Evolutionary conservation across 1,140 invertebrate genomes (phyloP), one percentile per base, ranked within the genome.

Genomic region (Macrostomum lignano): DNA sequence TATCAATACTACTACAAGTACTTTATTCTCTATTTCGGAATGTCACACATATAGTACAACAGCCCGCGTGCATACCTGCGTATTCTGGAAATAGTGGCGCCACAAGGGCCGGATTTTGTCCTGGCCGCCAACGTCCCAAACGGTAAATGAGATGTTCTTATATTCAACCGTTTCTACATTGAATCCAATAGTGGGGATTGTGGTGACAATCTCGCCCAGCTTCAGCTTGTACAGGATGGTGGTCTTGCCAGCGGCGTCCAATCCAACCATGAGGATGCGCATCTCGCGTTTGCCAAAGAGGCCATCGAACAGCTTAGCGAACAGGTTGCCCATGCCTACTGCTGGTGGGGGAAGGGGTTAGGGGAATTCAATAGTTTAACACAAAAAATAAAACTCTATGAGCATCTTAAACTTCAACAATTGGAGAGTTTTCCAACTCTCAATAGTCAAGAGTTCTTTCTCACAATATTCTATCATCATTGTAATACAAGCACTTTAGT

Each of bases 21-120:
- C n/a, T n/a, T n/a, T n/a, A n/a, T n/a, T n/a, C n/a, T n/a, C n/a
- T 48, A 17, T 13, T 21, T 21, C 3, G 19, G 19, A 3, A 15
- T 5, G 19, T 28, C 19, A 9, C 4, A 28, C 5, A 9, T 3
- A 5, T 28, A 5, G 9, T 5, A 5, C 15, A 25, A 7, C 29
- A 25, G 35, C 24, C 11, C n/a, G 19, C 15, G 11, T n/a, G 20
- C 38, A 33, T 47, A 62, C 67, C 62, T 91, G 79, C 19, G 84
- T 93, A 51, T 93, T 91, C 58, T 91, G 81, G 52, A 88, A 94
- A 52, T 94, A 94, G 53, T 94, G 84, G 60, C 84, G 70, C 88
- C 88, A 96, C 13, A 67, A 42, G 33, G 65, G 66, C 44, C 65
- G 44, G 36, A 65, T 65, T 43, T 64, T 65, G 42, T 65, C 62